Percentiles rank a stretch among this genome's conserved stretches.
Conservation (phyloP, 2,888 invertebrate genomes). For the Lasioglossum malachurum region DNA sequence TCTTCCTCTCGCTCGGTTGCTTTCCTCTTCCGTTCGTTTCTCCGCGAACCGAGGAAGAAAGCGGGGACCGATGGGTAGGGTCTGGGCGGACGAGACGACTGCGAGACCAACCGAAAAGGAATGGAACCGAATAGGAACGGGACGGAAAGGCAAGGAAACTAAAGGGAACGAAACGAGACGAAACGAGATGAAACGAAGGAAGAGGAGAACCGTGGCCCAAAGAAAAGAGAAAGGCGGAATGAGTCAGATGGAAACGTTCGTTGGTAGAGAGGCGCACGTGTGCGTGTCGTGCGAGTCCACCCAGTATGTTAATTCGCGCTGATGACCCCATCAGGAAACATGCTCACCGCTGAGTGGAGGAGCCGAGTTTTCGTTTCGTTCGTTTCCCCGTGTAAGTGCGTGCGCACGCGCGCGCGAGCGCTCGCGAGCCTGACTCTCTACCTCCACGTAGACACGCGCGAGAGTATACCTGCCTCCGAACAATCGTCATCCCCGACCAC, state of each 20-base stretch:
- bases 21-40: conserved; percentile 1
- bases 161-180: background rate
- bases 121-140: background rate
- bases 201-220: conserved; percentile 28
- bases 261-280: conserved; percentile 71
- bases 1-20: conserved; percentile 10
- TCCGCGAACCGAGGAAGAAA: background rate
- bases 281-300: conserved; percentile 78
- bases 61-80: background rate
- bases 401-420: background rate
- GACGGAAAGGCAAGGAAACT: background rate
- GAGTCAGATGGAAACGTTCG: conserved; percentile 64
- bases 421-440: background rate
- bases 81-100: background rate
- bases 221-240: conserved; percentile 59
- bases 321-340: conserved; percentile 84
- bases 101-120: background rate
- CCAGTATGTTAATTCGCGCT: conserved; percentile 84
- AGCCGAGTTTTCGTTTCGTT: conserved; percentile 72
- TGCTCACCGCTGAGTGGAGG: conserved; percentile 77
- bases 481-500: conserved; percentile 71
- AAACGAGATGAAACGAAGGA: conserved; percentile 9
- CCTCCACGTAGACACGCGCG: conserved; percentile 27
- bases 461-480: conserved; percentile 64
- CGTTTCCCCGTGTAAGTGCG: background rate